Evolutionary conservation across 2,797 vertebrate species (phyloP).

Genomic region (Tenualosa thibaudeaui): DNA sequence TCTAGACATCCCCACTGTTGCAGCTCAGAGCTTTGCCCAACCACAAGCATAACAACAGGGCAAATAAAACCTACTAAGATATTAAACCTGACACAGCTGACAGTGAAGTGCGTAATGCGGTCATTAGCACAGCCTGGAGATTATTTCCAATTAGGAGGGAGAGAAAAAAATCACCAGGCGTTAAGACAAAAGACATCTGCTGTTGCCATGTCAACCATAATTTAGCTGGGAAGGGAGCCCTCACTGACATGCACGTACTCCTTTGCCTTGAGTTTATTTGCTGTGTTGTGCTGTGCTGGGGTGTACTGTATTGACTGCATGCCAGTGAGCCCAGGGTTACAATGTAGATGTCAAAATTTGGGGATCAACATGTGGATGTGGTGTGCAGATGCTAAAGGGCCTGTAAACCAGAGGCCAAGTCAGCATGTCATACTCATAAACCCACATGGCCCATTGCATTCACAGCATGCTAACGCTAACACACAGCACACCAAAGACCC

Average conservation of each 20-base stretch:
- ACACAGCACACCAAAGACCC: too few species aligned
- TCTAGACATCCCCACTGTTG: too few species aligned
- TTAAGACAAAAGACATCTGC: conserved; percentile 38
- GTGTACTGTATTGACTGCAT: background rate
- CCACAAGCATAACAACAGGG: background rate
- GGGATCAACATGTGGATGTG: background rate
- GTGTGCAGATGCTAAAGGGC: background rate
- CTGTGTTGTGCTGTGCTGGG: background rate
- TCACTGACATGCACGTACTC: conserved; percentile 3
- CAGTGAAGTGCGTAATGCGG: background rate
- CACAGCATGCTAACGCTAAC: background rate
- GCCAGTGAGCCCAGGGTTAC: conserved; percentile 26
- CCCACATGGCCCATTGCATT: background rate
- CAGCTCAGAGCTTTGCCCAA: background rate
- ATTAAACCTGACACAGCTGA: background rate
- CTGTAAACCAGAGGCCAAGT: background rate
- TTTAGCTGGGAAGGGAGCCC: conserved; percentile 20
- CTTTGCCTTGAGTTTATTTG: background rate
- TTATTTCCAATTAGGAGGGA: background rate
- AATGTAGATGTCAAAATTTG: background rate
- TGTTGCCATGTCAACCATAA: conserved; percentile 38
- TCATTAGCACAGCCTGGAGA: background rate
- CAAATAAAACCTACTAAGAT: background rate
- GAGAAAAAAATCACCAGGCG: background rate
- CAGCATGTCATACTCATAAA: background rate